Evolutionary conservation across 2,888 invertebrate species (phyloP).

Genomic region (Campoletis raptor): DNA sequence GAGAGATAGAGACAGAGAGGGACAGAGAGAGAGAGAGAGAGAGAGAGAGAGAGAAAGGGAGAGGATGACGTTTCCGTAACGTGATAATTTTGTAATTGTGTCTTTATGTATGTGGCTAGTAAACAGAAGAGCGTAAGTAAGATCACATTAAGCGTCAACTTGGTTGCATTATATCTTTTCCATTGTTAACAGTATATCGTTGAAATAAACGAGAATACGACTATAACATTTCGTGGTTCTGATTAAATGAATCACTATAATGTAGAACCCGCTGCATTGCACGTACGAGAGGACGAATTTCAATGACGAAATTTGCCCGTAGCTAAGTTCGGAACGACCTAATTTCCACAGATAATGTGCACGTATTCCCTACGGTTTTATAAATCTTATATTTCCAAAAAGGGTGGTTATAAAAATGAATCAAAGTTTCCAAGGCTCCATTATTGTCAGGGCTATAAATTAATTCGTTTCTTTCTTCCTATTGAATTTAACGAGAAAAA

Average conservation of each 20-base stretch:
- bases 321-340: constrained; percentile 31
- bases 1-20: neutral
- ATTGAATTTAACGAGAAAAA: neutral
- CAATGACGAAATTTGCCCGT: constrained; percentile 8
- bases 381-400: neutral
- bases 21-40: neutral
- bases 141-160: neutral
- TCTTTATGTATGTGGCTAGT: neutral
- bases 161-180: neutral
- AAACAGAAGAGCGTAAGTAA: neutral
- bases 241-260: constrained; percentile 54
- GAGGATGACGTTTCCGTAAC: constrained; percentile 31
- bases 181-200: neutral
- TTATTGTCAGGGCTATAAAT: neutral
- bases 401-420: neutral
- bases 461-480: neutral
- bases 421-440: neutral
- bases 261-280: neutral
- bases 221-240: constrained; percentile 58
- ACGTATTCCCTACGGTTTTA: constrained; percentile 22
- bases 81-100: constrained; percentile 17
- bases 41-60: neutral
- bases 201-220: constrained; percentile 30
- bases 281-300: neutral
- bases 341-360: constrained; percentile 23